Conservation (phyloP, 2,113 vertebrate genomes). For the Tautogolabrus adspersus region DNA sequence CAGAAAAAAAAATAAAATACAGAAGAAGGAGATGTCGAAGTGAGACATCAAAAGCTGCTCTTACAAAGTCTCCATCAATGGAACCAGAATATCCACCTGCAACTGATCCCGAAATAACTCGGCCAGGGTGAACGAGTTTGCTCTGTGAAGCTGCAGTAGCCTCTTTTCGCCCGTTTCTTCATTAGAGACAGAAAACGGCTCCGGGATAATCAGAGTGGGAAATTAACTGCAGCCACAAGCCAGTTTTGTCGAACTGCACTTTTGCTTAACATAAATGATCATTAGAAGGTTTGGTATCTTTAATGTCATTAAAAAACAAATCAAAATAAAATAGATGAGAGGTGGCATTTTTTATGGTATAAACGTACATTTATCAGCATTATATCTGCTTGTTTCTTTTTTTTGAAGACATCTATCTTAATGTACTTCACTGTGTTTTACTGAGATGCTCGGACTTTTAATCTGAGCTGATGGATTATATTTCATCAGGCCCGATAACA, state of each 20-base stretch:
- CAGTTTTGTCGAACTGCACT: constrained; percentile 8
- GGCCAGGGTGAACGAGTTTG: constrained; percentile 57
- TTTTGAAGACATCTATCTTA: no score
- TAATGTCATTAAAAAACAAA: no score
- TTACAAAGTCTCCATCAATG: constrained; percentile 57
- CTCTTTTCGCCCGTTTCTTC: constrained; percentile 35
- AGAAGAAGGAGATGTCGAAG: constrained; percentile 17
- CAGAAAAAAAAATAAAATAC: constrained; percentile 16
- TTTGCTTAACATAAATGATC: background rate
- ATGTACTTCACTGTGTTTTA: no score
- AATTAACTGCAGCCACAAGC: constrained; percentile 31
- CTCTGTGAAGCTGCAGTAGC: constrained; percentile 36
- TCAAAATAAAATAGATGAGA: no score
- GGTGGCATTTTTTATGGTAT: no score
- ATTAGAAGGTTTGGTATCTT: background rate
- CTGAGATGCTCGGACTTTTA: no score
- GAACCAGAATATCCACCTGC: constrained; percentile 72
- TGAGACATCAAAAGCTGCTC: constrained; percentile 48
- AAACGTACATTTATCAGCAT: no score
- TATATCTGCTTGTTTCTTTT: no score
- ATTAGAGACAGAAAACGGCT: constrained; percentile 39
- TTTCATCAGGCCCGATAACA: no score
- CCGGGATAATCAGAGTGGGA: constrained; percentile 25
- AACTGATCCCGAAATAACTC: constrained; percentile 64
- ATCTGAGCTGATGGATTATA: no score